Base-by-base conservation (phyloP, 2,888 invertebrate genomes). In the Drosophila stalkeri region DNA sequence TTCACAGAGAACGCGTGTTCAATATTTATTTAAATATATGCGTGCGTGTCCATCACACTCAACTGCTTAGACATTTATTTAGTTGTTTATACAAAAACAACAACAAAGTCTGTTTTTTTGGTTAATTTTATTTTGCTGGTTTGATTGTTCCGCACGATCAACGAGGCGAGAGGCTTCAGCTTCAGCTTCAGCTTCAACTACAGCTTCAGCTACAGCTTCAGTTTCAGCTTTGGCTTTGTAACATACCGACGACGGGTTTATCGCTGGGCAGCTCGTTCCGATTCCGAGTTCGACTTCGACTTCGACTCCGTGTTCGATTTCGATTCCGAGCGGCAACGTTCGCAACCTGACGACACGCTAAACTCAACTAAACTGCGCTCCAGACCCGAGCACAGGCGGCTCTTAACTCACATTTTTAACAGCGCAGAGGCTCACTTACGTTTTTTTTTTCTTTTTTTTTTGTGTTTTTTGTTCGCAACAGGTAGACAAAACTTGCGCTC, bases 311-410 rank as follows among this genome's bases (percentile, higher is more conserved):
- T 39, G 0, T 37, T 52, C 37, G 54, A 69, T 64, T 55, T n/a
- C 59, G 67, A 66, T 64, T 63, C 63, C 79, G 80, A 59, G 55
- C 49, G 57, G 56, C 37, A 47, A 41, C 65, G 71, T 61, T 65
- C 61, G 64, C 91, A 87, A 91, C 92, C 82, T 74, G 80, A 80
- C 82, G 80, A 86, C 81, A 88, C 82, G 85, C 80, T 77, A 78
- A 87, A 76, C 90, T 81, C 83, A 83, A 81, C 81, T 76, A 87
- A 91, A 91, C 91, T 91, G 89, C 73, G 91, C 91, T 91, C 89
- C 74, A 82, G 77, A 70, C 62, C 77, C 72, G 64, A 74, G 57
- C 66, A 76, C 82, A 69, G 81, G 64, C 76, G 81, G 73, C 90
- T 92, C 91, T 91, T 92, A 91, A 91, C 90, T 78, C 63, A 76